phyloP scores from a whole-genome alignment of 1,140 invertebrate genomes.

The Pinna nobilis region DNA sequence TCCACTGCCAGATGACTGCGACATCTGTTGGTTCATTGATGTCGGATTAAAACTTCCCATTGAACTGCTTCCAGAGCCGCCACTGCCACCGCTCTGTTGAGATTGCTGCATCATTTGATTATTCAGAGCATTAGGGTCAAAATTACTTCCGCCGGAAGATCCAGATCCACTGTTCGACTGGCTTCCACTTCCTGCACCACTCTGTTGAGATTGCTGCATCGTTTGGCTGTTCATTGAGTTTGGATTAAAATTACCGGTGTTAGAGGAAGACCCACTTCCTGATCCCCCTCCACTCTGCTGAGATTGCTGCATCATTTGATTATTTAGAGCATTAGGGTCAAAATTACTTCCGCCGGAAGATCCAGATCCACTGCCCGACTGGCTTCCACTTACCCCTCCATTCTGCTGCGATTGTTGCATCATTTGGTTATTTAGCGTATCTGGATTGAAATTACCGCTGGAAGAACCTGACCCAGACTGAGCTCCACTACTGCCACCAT shows the following conservation, averaged over 20 bases:
- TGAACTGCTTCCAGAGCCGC: neutral
- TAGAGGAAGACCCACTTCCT: neutral
- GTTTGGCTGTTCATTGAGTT: constrained; percentile 32
- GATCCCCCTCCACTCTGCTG: constrained; percentile 3
- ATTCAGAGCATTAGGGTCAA: constrained; percentile 40
- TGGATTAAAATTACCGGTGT: constrained; percentile 23
- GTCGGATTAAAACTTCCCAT: constrained; percentile 22
- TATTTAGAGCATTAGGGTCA: constrained; percentile 34
- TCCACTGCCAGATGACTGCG: neutral
- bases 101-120: constrained; percentile 26
- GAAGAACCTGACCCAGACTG: constrained; percentile 6
- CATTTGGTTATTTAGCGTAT: constrained; percentile 33
- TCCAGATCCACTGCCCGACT: neutral
- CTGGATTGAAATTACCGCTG: constrained; percentile 32
- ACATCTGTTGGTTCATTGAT: constrained; percentile 18
- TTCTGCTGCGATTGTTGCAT: constrained; percentile 14
- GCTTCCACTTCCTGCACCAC: no score
- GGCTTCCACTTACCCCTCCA: constrained; percentile 8
- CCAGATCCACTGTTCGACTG: no score
- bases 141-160: constrained; percentile 10
- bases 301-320: constrained; percentile 14
- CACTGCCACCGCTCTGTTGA: neutral
- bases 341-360: constrained; percentile 20
- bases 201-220: constrained; percentile 15
- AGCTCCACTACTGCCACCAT: constrained; percentile 10